A percentile compares a stretch with the other conserved stretches of the same genome.
phyloP scores from a whole-genome alignment of 2,797 vertebrate species.

The Sparus aurata region DNA sequence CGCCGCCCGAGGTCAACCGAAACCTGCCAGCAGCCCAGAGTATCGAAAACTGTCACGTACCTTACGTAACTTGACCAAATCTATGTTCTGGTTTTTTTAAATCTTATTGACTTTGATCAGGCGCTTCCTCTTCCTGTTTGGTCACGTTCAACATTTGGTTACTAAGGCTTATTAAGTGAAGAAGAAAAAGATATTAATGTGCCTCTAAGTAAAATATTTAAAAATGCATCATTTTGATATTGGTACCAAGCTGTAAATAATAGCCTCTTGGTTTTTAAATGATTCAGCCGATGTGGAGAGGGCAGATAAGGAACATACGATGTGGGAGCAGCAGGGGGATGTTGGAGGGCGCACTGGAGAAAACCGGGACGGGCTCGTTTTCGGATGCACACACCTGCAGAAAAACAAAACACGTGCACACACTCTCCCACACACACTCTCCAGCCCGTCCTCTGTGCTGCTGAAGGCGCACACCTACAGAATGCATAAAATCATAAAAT shows the following conservation, averaged over 20 bases:
- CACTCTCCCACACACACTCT: slow-evolving; percentile 40
- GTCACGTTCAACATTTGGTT: background rate
- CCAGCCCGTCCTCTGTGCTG: slow-evolving; percentile 8
- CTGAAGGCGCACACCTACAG: slow-evolving; percentile 51
- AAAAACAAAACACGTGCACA: slow-evolving; percentile 20
- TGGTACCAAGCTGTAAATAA: background rate
- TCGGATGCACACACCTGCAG: slow-evolving; percentile 24
- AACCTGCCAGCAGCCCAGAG: background rate
- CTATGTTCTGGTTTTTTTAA: background rate
- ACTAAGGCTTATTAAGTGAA: background rate
- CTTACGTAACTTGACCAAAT: background rate
- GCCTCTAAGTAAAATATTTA: background rate
- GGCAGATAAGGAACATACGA: background rate
- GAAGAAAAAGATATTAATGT: background rate
- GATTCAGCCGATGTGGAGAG: background rate
- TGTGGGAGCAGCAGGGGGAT: background rate
- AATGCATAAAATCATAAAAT: slow-evolving; percentile 59
- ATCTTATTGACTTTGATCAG: background rate
- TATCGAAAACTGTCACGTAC: background rate
- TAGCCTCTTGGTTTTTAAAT: background rate
- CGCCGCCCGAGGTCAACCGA: no score
- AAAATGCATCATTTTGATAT: background rate
- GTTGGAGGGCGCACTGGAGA: slow-evolving; percentile 23
- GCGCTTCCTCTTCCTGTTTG: background rate
- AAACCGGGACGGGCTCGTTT: slow-evolving; percentile 11